These are phyloP conservation scores for Ormia ochracea DNA, from an alignment of 2,888 invertebrate genomes.

Conservation along the genomic window DNA sequence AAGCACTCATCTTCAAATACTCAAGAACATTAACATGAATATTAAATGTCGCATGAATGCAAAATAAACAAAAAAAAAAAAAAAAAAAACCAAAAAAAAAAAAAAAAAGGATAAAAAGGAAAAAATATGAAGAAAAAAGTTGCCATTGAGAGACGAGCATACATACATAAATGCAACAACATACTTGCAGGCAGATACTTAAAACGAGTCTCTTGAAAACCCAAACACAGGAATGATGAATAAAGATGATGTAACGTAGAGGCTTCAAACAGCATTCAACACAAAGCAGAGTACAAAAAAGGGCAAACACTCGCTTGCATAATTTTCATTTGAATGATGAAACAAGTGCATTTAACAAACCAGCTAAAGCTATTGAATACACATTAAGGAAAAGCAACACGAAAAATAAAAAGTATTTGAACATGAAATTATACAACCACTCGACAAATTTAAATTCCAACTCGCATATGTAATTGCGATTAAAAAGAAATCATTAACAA, in stretches of 20 bases:
- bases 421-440: slow-evolving; percentile 44
- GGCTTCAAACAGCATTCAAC: not conserved
- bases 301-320: slow-evolving; percentile 56
- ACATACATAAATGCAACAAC: slow-evolving; percentile 35
- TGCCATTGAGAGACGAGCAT: slow-evolving; percentile 21
- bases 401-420: not conserved
- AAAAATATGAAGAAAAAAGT: not conserved
- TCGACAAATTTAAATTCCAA: slow-evolving; percentile 8
- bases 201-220: slow-evolving; percentile 18
- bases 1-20: slow-evolving; percentile 45
- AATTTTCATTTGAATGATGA: slow-evolving; percentile 51
- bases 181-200: slow-evolving; percentile 24
- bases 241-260: not conserved
- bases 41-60: slow-evolving; percentile 39
- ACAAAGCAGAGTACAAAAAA: too few species aligned
- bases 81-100: not conserved
- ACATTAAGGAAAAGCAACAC: slow-evolving; percentile 2
- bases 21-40: slow-evolving; percentile 47
- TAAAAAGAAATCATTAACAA: slow-evolving; percentile 56
- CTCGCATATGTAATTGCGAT: slow-evolving; percentile 36
- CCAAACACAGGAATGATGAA: slow-evolving; percentile 35
- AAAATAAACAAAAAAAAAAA: slow-evolving; percentile 17
- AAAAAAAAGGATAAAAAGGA: slow-evolving; percentile 5
- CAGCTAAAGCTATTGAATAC: slow-evolving; percentile 40
- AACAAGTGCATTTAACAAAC: slow-evolving; percentile 42